Evolutionary conservation across 1,140 invertebrate species (phyloP), one percentile per base, ranked within the genome.

Genomic region (Venustaconcha ellipsiformis): DNA sequence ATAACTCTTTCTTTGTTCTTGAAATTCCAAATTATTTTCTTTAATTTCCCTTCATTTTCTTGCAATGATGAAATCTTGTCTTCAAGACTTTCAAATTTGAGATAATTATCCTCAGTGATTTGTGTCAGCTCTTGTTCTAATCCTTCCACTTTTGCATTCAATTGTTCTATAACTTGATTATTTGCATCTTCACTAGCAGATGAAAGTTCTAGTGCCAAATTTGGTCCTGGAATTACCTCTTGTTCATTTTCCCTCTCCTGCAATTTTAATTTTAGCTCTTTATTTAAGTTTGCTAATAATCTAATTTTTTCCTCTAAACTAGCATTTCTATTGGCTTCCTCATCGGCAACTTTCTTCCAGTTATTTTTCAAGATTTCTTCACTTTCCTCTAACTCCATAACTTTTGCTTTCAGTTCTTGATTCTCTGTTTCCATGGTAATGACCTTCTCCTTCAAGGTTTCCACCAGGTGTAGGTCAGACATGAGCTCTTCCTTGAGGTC

Each of bases 321-420:
- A 58, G 82, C 77, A 14, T 80, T 78, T 74, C 85, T 83, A 58
- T 84, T 85, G 14, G 82, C 78, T 63, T 87, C 85, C 70, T 85
- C 84, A 64, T 86, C 83, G 18, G 84, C 86, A 59, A 85, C 85
- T 66, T 83, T 80, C 30, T 82, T 77, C 87, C 86, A 87, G 76
- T 88, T 87, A n/a, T 84, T 83, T 63, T 80, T 82, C 55, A 86
- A 66, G 17, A 82, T 83, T 73, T 83, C 80, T 69, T 88, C 85
- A 74, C 84, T 84, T 72, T 87, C 86, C 64, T 86, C 86, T 58
- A 87, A 75, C 70, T 88, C 87, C 0, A 79, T 72, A 14, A 86
- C 71, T 66, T 82, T 83, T 14, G 76, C 78, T 5, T 66, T 74
- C 15, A 88, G 66, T 18, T 71, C 67, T 57, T 83, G 74, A 75